A percentile compares a stretch with the other conserved stretches of the same genome.
phyloP scores from a whole-genome alignment of 2,113 vertebrate species.

The Perca fluviatilis region DNA sequence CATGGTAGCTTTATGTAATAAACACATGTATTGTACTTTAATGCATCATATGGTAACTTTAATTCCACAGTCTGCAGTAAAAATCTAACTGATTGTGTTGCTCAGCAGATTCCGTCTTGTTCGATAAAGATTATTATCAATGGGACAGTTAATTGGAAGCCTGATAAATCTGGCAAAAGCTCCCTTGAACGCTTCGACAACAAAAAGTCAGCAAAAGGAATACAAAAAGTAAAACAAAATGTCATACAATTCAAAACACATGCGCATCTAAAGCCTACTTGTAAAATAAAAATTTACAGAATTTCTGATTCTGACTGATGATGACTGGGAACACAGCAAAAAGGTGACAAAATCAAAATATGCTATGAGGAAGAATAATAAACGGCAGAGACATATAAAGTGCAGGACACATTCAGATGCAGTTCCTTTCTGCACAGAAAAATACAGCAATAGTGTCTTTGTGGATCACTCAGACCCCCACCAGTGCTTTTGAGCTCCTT shows the following conservation, averaged over 20 bases:
- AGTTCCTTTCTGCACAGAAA: conserved; percentile 70
- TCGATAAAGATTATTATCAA: conserved; percentile 1
- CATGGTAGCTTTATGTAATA: conserved; percentile 1
- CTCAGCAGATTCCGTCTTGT: conserved; percentile 10
- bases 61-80: conserved; percentile 11
- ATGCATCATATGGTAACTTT: conserved; percentile 17
- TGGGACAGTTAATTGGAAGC: conserved; percentile 5
- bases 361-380: neutral
- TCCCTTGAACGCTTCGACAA: neutral
- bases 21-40: conserved; percentile 15
- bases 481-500: neutral
- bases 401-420: conserved; percentile 93
- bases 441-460: conserved; percentile 72
- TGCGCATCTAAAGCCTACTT: neutral
- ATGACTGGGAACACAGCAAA: conserved; percentile 10
- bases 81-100: neutral
- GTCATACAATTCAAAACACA: conserved; percentile 11
- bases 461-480: conserved; percentile 49
- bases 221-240: conserved; percentile 9
- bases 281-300: conserved; percentile 8
- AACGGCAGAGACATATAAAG: conserved; percentile 89
- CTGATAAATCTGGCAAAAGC: conserved; percentile 24
- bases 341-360: conserved; percentile 34
- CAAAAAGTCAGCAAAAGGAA: neutral
- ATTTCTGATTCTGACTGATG: neutral